Base-by-base conservation (phyloP, 2,797 vertebrate species). In the Acanthis flammea region DNA sequence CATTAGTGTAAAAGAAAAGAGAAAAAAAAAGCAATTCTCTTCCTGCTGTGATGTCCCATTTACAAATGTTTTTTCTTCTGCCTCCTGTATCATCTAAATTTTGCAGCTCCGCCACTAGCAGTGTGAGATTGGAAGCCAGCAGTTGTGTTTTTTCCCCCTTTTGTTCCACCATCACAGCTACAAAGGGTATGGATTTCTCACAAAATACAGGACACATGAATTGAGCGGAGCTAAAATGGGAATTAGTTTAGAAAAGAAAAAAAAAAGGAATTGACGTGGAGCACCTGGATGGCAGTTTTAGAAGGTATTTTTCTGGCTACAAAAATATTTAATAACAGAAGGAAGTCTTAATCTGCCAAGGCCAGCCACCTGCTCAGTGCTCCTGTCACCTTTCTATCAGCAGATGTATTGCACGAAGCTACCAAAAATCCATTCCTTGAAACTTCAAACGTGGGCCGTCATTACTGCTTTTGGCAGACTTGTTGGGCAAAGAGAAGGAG, bases 361-460 rank as follows among this genome's bases (percentile, higher is more conserved):
- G 62, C 54, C 41, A 47, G 86, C 86, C 86, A 74, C 87, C 63
- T 76, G 66, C 92, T 80, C 45, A 2, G 27, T 76, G 84, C 53
- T 81, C 70, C 65, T 31, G 19, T 92, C 72, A 72, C 91, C 81
- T 85, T 35, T 71, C 89, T 67, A 3, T 50, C 88, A 82, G 88
- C 91, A 47, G 88, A 82, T 68, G 9, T 10, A 44, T 39, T 19
- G 37, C 37, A 27, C 10, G 71, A 44, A 80, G 47, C 83, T 41
- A 42, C 86, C 41, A 27, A 44, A 88, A 68, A 58, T 68, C 63
- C 39, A 8, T 48, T 50, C 70, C 67, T 84, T 3, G 3, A 67
- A 47, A 55, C 45, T 37, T 45, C 51, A n/a, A 79, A 72, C 0
- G 0, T 3, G 1, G 28, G 58, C 27, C 0, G 0, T 53, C 30